Conservation (phyloP, 2,797 vertebrate species). For the Eleutherodactylus coqui region DNA sequence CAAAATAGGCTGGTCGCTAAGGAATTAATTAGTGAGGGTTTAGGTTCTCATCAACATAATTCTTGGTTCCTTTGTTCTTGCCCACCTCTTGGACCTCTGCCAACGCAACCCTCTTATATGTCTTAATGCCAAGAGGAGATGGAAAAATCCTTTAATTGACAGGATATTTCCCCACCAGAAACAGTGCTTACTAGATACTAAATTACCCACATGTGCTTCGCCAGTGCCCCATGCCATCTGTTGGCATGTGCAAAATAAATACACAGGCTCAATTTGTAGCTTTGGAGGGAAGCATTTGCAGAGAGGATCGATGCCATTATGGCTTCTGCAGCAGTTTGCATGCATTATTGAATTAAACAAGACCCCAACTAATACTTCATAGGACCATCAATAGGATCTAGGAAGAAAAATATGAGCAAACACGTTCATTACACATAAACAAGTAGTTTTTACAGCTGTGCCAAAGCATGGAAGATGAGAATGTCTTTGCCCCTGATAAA, state of each 20-base stretch:
- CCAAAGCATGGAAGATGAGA: slow-evolving; percentile 5
- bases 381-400: neutral
- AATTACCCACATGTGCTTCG: neutral
- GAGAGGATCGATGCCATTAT: neutral
- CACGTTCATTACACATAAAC: slow-evolving; percentile 6
- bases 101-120: neutral
- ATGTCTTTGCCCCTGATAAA: neutral
- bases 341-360: slow-evolving; percentile 1
- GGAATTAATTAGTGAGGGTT: no score
- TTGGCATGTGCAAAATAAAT: neutral
- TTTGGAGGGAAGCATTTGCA: neutral
- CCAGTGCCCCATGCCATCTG: neutral
- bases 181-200: neutral
- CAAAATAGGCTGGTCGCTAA: no score
- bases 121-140: neutral
- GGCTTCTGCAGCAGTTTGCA: neutral
- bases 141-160: neutral
- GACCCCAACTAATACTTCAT: neutral
- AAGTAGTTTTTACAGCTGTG: slow-evolving; percentile 10
- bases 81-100: neutral
- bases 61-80: neutral
- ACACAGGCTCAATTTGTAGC: neutral
- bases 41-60: no score
- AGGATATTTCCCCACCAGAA: neutral
- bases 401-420: slow-evolving; percentile 5